Evolutionary conservation across 2,797 vertebrate species (phyloP).

Genomic region (Oceanodroma leucorhoa): DNA sequence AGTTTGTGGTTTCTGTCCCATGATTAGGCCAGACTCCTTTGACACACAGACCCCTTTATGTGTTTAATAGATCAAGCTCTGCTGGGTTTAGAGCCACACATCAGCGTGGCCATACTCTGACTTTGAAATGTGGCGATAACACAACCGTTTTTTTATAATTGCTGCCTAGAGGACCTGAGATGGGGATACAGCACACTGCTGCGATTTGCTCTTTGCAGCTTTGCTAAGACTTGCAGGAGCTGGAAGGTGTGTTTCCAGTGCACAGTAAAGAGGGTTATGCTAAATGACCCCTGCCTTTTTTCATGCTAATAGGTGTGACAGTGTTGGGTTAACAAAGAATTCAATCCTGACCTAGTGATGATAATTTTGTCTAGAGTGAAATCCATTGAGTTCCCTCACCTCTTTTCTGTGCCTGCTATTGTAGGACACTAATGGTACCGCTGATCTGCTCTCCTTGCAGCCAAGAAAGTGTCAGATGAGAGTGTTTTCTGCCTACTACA

Average conservation of each 20-base stretch:
- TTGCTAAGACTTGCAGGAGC: not conserved
- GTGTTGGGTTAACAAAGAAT: conserved; percentile 40
- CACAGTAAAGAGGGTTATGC: not conserved
- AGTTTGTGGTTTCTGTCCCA: conserved; percentile 32
- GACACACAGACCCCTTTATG: conserved; percentile 47
- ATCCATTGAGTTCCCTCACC: conserved; percentile 43
- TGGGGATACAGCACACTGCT: not conserved
- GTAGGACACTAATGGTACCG: conserved; percentile 25
- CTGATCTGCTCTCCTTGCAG: conserved; percentile 17
- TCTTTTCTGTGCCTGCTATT: conserved; percentile 47
- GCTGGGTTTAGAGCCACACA: not conserved
- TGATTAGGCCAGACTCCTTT: conserved; percentile 19
- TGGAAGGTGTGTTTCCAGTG: not conserved
- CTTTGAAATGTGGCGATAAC: conserved; percentile 23
- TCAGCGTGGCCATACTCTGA: not conserved
- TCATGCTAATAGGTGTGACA: conserved; percentile 27
- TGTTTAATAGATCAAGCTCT: conserved; percentile 24
- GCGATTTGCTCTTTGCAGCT: conserved; percentile 20
- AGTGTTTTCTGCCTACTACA: conserved; percentile 53
- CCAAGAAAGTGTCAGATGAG: conserved; percentile 50
- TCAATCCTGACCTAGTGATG: not conserved
- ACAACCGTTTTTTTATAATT: conserved; percentile 19
- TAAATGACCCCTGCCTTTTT: conserved; percentile 25
- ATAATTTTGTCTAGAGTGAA: conserved; percentile 63
- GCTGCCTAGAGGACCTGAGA: conserved; percentile 19